Evolutionary conservation across 1,140 invertebrate species (phyloP).

Genomic region (Schmidtea mediterranea): DNA sequence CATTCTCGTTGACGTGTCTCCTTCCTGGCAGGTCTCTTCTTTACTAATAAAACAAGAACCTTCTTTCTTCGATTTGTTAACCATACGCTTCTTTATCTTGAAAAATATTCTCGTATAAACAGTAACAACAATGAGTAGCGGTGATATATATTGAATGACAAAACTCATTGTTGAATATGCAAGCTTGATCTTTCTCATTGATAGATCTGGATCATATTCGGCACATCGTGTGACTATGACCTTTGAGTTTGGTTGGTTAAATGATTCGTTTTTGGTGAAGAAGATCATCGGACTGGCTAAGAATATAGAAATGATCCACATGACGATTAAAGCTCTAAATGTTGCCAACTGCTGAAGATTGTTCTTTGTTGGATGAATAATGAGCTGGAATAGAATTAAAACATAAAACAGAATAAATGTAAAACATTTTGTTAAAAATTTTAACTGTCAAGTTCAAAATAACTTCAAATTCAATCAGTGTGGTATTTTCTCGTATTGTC

Average conservation of each 20-base stretch:
- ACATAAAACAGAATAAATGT: too few relatives aligned
- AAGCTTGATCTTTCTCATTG: not conserved
- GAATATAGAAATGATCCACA: conserved; percentile 48
- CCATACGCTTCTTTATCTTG: conserved; percentile 34
- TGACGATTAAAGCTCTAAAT: conserved; percentile 38
- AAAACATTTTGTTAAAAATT: too few relatives aligned
- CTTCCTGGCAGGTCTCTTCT: conserved; percentile 30
- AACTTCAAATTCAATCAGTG: too few relatives aligned
- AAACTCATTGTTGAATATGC: conserved; percentile 54
- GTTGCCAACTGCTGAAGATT: conserved; percentile 44
- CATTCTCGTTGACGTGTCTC: too few relatives aligned
- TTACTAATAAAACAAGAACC: conserved; percentile 12
- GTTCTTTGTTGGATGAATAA: conserved; percentile 51
- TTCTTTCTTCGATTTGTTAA: conserved; percentile 8
- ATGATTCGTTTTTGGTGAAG: conserved; percentile 29
- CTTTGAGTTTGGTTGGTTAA: not conserved
- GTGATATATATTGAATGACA: conserved; percentile 51
- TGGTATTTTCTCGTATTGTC: too few relatives aligned
- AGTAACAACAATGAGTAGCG: conserved; percentile 47
- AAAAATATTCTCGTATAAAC: conserved; percentile 36
- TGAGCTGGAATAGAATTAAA: conserved; percentile 36
- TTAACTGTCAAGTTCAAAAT: too few relatives aligned
- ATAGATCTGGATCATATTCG: too few relatives aligned
- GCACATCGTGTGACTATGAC: too few relatives aligned
- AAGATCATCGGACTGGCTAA: conserved; percentile 50